phyloP scores from a whole-genome alignment of 1,140 invertebrate genomes.

The Heliconius himera region DNA sequence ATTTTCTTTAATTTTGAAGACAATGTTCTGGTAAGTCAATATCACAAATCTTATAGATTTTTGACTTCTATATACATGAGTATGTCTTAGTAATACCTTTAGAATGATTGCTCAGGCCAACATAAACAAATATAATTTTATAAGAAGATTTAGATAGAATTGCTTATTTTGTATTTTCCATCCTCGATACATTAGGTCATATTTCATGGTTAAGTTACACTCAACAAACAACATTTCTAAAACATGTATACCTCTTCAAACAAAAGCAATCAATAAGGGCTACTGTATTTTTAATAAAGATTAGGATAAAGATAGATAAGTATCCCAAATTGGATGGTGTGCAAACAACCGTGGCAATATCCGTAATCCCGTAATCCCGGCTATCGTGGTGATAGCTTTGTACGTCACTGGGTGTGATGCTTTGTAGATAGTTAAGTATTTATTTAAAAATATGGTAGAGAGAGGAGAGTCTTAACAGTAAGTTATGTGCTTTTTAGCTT shows the following conservation, averaged over 20 bases:
- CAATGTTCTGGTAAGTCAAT: not conserved
- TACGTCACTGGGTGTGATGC: conserved; percentile 7
- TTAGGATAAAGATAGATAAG: conserved; percentile 19
- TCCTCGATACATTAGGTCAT: too few species aligned
- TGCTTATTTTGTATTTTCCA: too few species aligned
- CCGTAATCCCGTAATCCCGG: conserved; percentile 50
- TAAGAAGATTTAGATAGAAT: too few species aligned
- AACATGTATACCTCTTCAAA: not conserved
- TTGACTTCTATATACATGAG: not conserved
- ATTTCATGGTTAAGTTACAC: too few species aligned
- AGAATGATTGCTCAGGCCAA: not conserved
- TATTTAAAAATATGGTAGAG: too few species aligned
- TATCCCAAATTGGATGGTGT: conserved; percentile 47
- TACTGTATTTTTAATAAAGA: conserved; percentile 24
- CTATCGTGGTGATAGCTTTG: conserved; percentile 12
- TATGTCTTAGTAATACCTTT: not conserved
- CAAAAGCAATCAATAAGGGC: conserved; percentile 2
- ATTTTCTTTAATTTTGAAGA: not conserved
- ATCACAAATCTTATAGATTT: not conserved
- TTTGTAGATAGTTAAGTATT: not conserved
- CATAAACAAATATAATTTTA: too few species aligned
- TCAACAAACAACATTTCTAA: too few species aligned
- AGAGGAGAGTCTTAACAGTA: too few species aligned
- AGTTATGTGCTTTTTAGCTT: too few species aligned
- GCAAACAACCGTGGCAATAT: conserved; percentile 47